phyloP scores from a whole-genome alignment of 2,113 vertebrate genomes.

The Murina feae region DNA sequence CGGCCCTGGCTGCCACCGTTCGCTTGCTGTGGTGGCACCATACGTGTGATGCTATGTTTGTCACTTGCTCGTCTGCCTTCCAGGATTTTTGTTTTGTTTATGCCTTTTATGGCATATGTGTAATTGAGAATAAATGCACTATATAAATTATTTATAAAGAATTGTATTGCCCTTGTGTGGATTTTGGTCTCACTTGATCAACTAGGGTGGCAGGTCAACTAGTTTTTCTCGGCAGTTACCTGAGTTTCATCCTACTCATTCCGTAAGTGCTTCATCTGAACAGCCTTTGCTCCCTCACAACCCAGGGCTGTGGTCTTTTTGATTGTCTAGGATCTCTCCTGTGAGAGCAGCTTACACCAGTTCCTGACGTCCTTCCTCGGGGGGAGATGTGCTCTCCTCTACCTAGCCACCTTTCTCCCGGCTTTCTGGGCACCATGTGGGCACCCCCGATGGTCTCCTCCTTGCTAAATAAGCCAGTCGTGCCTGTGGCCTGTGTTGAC shows the following conservation, averaged over 20 bases:
- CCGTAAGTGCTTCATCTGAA: background rate
- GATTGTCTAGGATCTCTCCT: background rate
- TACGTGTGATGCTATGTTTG: background rate
- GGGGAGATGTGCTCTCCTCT: background rate
- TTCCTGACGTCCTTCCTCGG: background rate
- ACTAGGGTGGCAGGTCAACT: background rate
- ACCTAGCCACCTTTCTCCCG: background rate
- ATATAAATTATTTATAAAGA: background rate
- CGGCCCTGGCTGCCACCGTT: background rate
- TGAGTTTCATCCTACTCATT: background rate
- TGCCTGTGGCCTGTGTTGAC: background rate
- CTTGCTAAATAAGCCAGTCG: background rate
- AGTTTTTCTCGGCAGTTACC: background rate
- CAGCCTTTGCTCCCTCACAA: background rate
- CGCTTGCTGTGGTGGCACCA: background rate
- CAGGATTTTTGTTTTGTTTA: background rate
- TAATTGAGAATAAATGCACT: background rate
- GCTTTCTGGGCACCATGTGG: background rate
- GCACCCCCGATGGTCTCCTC: background rate
- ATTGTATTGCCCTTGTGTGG: background rate
- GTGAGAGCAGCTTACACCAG: background rate
- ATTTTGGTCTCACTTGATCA: background rate
- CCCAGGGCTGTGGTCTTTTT: background rate
- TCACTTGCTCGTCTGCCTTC: background rate
- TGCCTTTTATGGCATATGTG: background rate